These are phyloP conservation scores for Terrapene triunguis DNA, from an alignment of 2,113 vertebrate genomes.

Conservation along the genomic window DNA sequence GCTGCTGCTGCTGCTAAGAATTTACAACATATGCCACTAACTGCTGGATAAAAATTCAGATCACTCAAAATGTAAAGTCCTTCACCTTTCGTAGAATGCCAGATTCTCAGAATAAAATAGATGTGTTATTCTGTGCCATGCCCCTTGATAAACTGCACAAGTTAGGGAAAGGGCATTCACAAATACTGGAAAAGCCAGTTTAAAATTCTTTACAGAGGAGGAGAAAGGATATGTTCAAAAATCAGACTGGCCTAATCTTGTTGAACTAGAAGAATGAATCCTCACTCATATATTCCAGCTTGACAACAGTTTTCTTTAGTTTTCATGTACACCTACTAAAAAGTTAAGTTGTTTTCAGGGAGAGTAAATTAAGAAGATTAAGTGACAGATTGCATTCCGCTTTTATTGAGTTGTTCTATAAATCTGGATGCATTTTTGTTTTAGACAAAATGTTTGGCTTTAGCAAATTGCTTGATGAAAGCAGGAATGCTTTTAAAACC, in stretches of 20 bases:
- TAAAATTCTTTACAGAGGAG: not conserved
- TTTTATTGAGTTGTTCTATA: not conserved
- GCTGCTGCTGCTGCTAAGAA: slow-evolving; percentile 64
- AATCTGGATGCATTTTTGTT: not conserved
- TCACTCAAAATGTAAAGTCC: not conserved
- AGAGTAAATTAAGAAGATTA: not conserved
- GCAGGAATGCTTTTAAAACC: not conserved
- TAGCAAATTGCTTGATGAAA: slow-evolving; percentile 63
- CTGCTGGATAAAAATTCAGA: not conserved
- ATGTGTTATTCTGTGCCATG: not conserved
- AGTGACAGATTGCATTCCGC: not conserved
- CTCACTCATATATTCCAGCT: not conserved
- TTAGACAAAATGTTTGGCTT: not conserved
- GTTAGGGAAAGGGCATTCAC: slow-evolving; percentile 1
- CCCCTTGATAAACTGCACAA: slow-evolving; percentile 20
- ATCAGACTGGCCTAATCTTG: not conserved
- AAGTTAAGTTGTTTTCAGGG: not conserved
- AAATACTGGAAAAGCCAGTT: not conserved
- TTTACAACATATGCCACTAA: not conserved
- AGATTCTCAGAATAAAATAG: slow-evolving; percentile 43
- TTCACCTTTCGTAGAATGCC: not conserved
- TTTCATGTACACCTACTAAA: not conserved
- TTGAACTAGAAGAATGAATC: not conserved
- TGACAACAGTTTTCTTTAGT: not conserved
- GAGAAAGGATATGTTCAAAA: not conserved